phyloP scores from a whole-genome alignment of 2,113 vertebrate genomes.

The Miniopterus natalensis region DNA sequence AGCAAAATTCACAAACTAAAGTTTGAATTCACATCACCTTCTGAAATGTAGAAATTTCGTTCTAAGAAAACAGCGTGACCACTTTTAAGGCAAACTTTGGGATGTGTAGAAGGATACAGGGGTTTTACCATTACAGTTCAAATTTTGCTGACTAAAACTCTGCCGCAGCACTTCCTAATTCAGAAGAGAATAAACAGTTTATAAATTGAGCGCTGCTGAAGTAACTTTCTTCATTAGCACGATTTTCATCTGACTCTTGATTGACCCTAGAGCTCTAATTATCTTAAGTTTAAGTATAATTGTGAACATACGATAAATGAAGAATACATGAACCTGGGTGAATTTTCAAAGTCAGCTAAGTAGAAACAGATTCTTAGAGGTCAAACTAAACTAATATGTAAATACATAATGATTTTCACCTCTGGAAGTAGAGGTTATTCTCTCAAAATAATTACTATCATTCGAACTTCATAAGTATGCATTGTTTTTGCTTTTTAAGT shows the following conservation, averaged over 20 bases:
- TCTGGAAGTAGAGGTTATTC: slow-evolving; percentile 74
- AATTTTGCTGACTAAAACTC: slow-evolving; percentile 20
- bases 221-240: slow-evolving; percentile 52
- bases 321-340: slow-evolving; percentile 58
- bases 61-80: slow-evolving; percentile 5
- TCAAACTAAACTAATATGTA: slow-evolving; percentile 74
- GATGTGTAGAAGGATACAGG: not conserved
- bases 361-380: slow-evolving; percentile 68
- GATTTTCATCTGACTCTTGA: slow-evolving; percentile 62
- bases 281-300: slow-evolving; percentile 69
- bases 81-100: not conserved
- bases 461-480: slow-evolving; percentile 64
- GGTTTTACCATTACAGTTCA: not conserved
- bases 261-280: slow-evolving; percentile 75
- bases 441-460: slow-evolving; percentile 77
- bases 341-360: slow-evolving; percentile 69
- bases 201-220: slow-evolving; percentile 24
- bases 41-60: not conserved
- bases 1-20: not conserved
- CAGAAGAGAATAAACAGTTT: slow-evolving; percentile 46
- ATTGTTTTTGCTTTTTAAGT: slow-evolving; percentile 60
- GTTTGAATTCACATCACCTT: not conserved
- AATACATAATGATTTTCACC: slow-evolving; percentile 78
- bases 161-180: slow-evolving; percentile 22
- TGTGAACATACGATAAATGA: slow-evolving; percentile 68